Evolutionary conservation across 1,140 invertebrate species (phyloP), one percentile per base, ranked within the genome.

Genomic region (Monochamus saltuarius): DNA sequence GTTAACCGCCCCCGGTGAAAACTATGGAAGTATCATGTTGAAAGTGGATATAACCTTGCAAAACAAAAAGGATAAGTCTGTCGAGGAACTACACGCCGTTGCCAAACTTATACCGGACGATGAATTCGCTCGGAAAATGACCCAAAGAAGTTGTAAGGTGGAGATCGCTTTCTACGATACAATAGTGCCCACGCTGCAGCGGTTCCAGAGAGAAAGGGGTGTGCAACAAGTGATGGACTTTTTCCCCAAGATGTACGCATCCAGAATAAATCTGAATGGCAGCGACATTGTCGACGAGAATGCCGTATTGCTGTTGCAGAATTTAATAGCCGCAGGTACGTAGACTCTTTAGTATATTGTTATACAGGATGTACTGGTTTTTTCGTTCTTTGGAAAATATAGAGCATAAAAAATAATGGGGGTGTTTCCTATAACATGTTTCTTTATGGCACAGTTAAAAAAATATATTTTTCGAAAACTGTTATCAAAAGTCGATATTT

Each of bases 21-120:
- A 85, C 74, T 85, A 83, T 64, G 83, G 82, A 2, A 84, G 84
- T 67, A 66, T 78, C 0, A 82, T 85, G 59, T 63, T 82, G 0
- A 72, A 73, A 7, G 75, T 85, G 4, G 61, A 62, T 46, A 11
- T 69, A 36, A 66, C 9, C 34, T 35, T 66, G 9, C 29, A 43
- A 54, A 52, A 57, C 4, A 66, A 71, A 19, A 45, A 64, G 4
- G 68, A 75, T n/a, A 69, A 75, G 0, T 29, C 22, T 29, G 52
- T 80, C n/a, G 71, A 80, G 58, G 36, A 81, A 0, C 8, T 67
- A n/a, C 16, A 68, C 22, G 37, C 82, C 1, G 81, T 85, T 14
- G 80, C 76, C 0, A 85, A 85, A 67, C 67, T 82, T 36, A 42
- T 62, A 11, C 83, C 83, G 1, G 79, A 77, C 8, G 82, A 81